Evolutionary conservation across 2,888 invertebrate genomes (phyloP).

Genomic region (Hipparchia sbordonii): DNA sequence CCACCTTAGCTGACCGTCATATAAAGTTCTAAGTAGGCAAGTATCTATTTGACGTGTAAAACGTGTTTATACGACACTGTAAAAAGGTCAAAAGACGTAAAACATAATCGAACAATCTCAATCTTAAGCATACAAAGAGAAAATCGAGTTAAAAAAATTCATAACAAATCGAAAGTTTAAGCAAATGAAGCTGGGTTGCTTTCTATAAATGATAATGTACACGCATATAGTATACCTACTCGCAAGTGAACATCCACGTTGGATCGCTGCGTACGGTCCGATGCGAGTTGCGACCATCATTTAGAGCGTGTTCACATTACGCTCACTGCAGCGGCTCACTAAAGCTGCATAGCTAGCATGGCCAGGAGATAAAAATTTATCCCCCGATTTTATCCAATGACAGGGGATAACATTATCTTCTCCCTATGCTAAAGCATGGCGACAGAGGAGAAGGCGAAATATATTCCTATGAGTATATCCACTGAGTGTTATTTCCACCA

Average conservation of each 20-base stretch:
- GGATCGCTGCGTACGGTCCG: conserved; percentile 3
- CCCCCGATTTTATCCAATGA: too few relatives aligned
- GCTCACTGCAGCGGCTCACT: too few relatives aligned
- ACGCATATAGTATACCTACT: conserved; percentile 42
- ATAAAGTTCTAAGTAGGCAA: neutral
- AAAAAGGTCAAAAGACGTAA: conserved; percentile 13
- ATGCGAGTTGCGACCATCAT: neutral
- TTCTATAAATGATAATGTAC: conserved; percentile 73
- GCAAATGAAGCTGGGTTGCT: conserved; percentile 70
- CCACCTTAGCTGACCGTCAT: neutral
- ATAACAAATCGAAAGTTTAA: conserved; percentile 77
- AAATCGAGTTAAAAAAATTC: conserved; percentile 63
- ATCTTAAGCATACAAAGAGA: conserved; percentile 53
- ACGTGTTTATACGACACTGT: conserved; percentile 10
- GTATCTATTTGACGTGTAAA: neutral
- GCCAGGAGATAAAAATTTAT: too few relatives aligned
- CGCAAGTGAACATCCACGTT: conserved; percentile 13
- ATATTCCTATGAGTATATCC: too few relatives aligned
- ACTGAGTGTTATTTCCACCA: too few relatives aligned
- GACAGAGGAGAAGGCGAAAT: too few relatives aligned
- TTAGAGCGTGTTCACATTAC: neutral
- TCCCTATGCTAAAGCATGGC: too few relatives aligned
- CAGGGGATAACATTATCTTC: too few relatives aligned
- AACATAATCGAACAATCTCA: conserved; percentile 19
- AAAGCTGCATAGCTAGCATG: too few relatives aligned